Evolutionary conservation across 2,888 invertebrate genomes (phyloP).

Genomic region (Arenicola marina): DNA sequence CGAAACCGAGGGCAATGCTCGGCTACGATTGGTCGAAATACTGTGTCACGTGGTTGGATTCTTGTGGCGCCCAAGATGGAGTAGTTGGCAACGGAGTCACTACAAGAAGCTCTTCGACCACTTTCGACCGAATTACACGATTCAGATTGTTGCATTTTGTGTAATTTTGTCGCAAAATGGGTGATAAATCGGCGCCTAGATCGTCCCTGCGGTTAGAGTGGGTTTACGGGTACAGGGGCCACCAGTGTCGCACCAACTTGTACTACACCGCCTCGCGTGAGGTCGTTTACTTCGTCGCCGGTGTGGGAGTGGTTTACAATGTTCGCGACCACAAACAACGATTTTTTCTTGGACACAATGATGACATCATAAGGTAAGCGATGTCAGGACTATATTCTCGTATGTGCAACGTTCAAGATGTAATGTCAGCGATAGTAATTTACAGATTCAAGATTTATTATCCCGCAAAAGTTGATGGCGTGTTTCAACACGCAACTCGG

Average conservation of each 20-base stretch:
- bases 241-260: constrained; percentile 61
- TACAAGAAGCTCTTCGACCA: no score
- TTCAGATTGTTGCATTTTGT: no score
- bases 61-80: background rate
- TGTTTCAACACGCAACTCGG: no score
- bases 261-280: constrained; percentile 57
- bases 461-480: background rate
- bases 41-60: constrained; percentile 4
- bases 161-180: constrained; percentile 18
- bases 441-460: background rate
- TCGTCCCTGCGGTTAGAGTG: constrained; percentile 59
- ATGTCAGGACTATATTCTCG: no score
- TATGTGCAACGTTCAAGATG: background rate
- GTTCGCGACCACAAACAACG: constrained; percentile 54
- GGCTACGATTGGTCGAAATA: background rate
- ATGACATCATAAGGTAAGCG: constrained; percentile 61
- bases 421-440: background rate
- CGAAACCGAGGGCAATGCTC: background rate
- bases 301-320: constrained; percentile 62
- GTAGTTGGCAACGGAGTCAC: constrained; percentile 2
- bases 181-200: constrained; percentile 47
- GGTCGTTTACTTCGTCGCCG: constrained; percentile 63
- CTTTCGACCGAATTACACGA: no score
- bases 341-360: constrained; percentile 62
- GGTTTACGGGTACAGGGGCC: constrained; percentile 63